phyloP scores from a whole-genome alignment of 1,140 invertebrate species.

The Conus ventricosus region DNA sequence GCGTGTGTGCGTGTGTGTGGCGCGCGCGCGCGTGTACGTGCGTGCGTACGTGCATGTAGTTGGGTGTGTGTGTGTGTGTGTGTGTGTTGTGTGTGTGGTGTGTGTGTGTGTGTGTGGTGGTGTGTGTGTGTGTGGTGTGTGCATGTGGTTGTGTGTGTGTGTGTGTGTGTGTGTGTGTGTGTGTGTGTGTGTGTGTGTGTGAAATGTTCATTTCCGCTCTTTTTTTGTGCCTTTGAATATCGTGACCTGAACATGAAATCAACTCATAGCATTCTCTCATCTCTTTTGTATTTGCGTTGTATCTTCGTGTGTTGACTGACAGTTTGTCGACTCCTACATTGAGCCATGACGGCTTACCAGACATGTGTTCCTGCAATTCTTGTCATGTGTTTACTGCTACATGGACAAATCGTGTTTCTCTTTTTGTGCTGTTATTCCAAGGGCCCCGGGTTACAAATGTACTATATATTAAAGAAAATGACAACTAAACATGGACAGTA shows the following conservation, averaged over 20 bases:
- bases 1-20: conserved; percentile 7
- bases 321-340: too few relatives aligned
- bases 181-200: neutral
- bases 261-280: too few relatives aligned
- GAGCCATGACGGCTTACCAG: neutral
- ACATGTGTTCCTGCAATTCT: neutral
- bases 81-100: too few relatives aligned
- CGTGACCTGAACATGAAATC: too few relatives aligned
- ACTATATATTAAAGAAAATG: neutral
- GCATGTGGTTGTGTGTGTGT: neutral
- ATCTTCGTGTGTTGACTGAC: neutral
- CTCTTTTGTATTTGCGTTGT: neutral
- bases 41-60: too few relatives aligned
- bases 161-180: conserved; percentile 22
- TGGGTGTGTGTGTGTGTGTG: too few relatives aligned
- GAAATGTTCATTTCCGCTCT: neutral
- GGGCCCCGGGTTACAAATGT: neutral
- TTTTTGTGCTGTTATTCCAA: neutral
- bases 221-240: too few relatives aligned
- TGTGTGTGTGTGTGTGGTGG: too few relatives aligned
- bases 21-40: too few relatives aligned
- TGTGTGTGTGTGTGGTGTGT: too few relatives aligned
- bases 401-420: neutral
- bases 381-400: neutral
- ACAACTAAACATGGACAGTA: neutral